phyloP scores from a whole-genome alignment of 2,888 invertebrate species.

The Gastrophysa polygoni region DNA sequence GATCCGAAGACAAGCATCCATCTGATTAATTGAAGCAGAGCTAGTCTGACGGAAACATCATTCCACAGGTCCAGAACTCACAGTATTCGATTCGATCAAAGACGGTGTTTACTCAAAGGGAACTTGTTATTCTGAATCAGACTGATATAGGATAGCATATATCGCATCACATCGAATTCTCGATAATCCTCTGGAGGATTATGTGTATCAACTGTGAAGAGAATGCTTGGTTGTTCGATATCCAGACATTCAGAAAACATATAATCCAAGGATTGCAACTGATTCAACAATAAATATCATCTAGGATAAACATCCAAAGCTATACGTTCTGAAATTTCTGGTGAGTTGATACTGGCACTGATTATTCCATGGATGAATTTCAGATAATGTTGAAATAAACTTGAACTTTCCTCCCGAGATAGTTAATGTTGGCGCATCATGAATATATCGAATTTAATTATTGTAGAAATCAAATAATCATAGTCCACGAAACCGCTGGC shows the following conservation, averaged over 20 bases:
- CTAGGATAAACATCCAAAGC: no score
- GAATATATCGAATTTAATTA: no score
- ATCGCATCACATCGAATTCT: not conserved
- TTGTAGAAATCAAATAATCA: no score
- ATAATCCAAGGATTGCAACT: not conserved
- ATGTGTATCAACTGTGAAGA: not conserved
- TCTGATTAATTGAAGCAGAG: conserved; percentile 34
- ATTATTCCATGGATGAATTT: no score
- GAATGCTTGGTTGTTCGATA: not conserved
- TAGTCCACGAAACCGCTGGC: no score
- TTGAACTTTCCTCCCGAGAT: no score
- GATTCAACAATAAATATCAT: no score
- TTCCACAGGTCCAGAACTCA: conserved; percentile 25
- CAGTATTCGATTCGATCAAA: conserved; percentile 21
- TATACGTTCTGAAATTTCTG: no score
- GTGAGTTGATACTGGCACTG: no score
- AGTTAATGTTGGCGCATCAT: no score
- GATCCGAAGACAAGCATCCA: conserved; percentile 42
- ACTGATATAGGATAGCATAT: not conserved
- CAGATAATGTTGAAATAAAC: no score
- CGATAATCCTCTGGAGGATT: not conserved
- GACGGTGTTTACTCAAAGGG: conserved; percentile 14
- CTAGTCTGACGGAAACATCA: conserved; percentile 36
- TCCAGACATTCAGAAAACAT: not conserved
- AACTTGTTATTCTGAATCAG: not conserved